Conservation (phyloP, 2,797 vertebrate species). For the Acridotheres tristis region DNA sequence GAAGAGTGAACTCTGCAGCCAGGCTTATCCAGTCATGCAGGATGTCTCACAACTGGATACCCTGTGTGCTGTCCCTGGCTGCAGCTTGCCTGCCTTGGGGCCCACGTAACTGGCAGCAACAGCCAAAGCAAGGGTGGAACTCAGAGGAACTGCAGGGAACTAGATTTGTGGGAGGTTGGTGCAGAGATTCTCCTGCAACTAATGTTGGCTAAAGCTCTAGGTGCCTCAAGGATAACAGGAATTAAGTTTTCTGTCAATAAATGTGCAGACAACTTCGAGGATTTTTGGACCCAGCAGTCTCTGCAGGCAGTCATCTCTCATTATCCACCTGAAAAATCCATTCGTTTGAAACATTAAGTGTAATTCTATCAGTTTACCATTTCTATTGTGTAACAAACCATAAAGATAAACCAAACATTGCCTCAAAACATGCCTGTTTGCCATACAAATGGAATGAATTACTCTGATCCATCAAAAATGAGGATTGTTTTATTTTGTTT, state of each 20-base stretch:
- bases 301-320: neutral
- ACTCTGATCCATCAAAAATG: neutral
- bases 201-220: neutral
- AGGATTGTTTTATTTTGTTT: neutral
- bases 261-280: accelerated
- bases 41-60: neutral
- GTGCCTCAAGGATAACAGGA: neutral
- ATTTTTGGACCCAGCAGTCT: neutral
- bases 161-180: neutral
- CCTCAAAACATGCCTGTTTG: neutral
- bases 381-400: neutral
- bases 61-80: neutral
- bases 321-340: neutral
- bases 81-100: neutral
- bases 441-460: neutral
- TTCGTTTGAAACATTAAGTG: neutral
- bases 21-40: neutral
- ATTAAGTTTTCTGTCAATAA: neutral
- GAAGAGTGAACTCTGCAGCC: neutral
- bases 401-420: neutral
- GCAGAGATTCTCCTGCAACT: neutral
- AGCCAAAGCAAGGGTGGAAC: neutral
- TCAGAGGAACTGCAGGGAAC: neutral
- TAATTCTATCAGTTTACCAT: neutral
- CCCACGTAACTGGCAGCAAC: neutral